Evolutionary conservation across 2,888 invertebrate species (phyloP).

Genomic region (Aproaerema taeniolella): DNA sequence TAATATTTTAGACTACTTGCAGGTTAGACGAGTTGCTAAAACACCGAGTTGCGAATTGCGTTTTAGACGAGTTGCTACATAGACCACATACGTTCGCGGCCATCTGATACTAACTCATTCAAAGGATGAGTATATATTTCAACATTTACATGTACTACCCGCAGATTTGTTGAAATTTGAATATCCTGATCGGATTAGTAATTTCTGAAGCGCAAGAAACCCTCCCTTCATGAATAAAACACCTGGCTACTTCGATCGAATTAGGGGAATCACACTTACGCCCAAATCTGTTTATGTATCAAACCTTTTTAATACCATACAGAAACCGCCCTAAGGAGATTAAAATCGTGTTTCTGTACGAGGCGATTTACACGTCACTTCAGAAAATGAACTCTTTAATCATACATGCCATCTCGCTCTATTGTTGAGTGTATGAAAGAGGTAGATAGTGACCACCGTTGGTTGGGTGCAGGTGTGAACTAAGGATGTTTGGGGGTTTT

Average conservation of each 20-base stretch:
- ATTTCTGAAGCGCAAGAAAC: conserved; percentile 25
- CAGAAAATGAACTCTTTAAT: conserved; percentile 44
- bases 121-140: too few relatives aligned
- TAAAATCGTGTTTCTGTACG: conserved; percentile 36
- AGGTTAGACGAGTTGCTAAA: too few relatives aligned
- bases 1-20: too few relatives aligned
- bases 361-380: conserved; percentile 36
- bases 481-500: neutral
- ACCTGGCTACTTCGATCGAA: conserved; percentile 38
- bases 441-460: conserved; percentile 25
- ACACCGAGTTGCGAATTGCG: too few relatives aligned
- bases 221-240: conserved; percentile 38
- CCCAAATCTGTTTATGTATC: conserved; percentile 34
- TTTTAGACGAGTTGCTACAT: too few relatives aligned
- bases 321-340: conserved; percentile 36
- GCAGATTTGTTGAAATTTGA: too few relatives aligned
- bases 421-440: conserved; percentile 27
- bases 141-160: too few relatives aligned
- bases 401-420: conserved; percentile 27
- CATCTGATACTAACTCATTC: too few relatives aligned
- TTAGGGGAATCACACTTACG: conserved; percentile 36
- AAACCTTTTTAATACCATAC: conserved; percentile 30
- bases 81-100: too few relatives aligned
- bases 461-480: neutral
- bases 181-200: conserved; percentile 27